A percentile compares a stretch with the other conserved stretches of the same genome.
Conservation (phyloP, 2,888 invertebrate species). For the Congeria kusceri region DNA sequence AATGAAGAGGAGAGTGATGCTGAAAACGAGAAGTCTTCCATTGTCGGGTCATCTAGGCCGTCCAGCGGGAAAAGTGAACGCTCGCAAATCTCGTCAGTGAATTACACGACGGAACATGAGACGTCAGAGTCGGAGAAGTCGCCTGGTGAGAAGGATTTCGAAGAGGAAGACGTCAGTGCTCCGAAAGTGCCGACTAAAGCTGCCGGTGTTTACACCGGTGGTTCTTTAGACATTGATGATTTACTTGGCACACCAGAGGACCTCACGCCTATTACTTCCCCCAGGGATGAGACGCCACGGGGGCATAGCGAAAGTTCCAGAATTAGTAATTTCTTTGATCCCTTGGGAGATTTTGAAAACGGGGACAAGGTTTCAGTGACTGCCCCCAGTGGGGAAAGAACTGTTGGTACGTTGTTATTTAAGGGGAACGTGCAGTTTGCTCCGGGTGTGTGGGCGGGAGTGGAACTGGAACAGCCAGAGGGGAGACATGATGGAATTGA, state of each 20-base stretch:
- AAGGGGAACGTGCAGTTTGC: conserved; percentile 79
- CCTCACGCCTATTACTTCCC: conserved; percentile 72
- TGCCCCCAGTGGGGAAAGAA: conserved; percentile 62
- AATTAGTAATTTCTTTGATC: conserved; percentile 60
- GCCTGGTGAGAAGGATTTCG: conserved; percentile 32
- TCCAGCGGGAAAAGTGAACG: conserved; percentile 73
- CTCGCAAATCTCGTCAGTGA: conserved; percentile 51
- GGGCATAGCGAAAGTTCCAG: conserved; percentile 13
- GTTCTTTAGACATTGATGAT: conserved; percentile 64
- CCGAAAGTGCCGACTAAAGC: conserved; percentile 32
- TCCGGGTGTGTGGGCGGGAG: conserved; percentile 81
- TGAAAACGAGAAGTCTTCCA: conserved; percentile 60
- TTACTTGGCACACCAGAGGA: conserved; percentile 59
- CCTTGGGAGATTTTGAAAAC: conserved; percentile 72
- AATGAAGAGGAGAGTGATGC: conserved; percentile 60
- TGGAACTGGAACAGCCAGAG: conserved; percentile 76
- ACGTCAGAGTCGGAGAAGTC: conserved; percentile 62
- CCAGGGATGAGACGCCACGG: conserved; percentile 59
- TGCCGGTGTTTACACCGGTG: conserved; percentile 35
- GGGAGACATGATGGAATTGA: conserved; percentile 76
- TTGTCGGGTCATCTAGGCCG: conserved; percentile 67
- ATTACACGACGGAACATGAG: conserved; percentile 64
- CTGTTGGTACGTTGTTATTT: conserved; percentile 73
- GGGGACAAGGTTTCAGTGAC: conserved; percentile 78
- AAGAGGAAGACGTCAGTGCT: conserved; percentile 66